Base-by-base conservation (phyloP, 2,113 vertebrate species). In the Actenoides lindsayi region DNA sequence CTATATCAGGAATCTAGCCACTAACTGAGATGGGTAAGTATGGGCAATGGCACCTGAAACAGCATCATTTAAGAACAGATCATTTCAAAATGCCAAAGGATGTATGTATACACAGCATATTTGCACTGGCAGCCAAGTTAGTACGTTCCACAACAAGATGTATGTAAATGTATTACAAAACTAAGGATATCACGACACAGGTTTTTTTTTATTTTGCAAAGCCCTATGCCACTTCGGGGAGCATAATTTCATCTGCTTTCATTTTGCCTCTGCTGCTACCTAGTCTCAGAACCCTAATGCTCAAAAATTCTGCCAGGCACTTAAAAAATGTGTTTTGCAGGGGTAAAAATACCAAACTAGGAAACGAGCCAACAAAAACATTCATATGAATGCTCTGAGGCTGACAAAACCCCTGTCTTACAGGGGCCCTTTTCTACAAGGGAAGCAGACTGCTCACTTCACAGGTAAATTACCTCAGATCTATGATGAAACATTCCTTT, bases 201-300 rank as follows among this genome's bases (percentile, higher is more conserved):
- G 13, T 41, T 28, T 59, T 63, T 24, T 46, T 73, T 60, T 64
- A 65, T 85, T 89, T 94, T 83, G 68, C 12, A 73, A 60, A 56
- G 50, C 20, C 37, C 41, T 31, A 70, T 46, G 68, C 25, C n/a
- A 35, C 37, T 16, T 78, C 44, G 31, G 27, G n/a, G 13, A 79
- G 33, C 15, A 3, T 42, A 69, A 69, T 54, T 73, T 63, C 10
- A 64, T 51, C 23, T 60, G 46, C 46, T 87, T 94, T 95, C 67
- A n/a, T 96, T 96, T 94, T 95, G 90, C 30, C 96, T 98, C 95
- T 98, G 93, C 97, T 98, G 97, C 96, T 97, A 97, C 87, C 98
- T 98, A 98, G 97, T 96, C 91, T 83, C 68, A 74, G 57, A 83
- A 73, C 6, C 16, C 33, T 41, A 28, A 37, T 75, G 82, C 48